phyloP scores from a whole-genome alignment of 2,797 vertebrate genomes.

The Selene dorsalis region DNA sequence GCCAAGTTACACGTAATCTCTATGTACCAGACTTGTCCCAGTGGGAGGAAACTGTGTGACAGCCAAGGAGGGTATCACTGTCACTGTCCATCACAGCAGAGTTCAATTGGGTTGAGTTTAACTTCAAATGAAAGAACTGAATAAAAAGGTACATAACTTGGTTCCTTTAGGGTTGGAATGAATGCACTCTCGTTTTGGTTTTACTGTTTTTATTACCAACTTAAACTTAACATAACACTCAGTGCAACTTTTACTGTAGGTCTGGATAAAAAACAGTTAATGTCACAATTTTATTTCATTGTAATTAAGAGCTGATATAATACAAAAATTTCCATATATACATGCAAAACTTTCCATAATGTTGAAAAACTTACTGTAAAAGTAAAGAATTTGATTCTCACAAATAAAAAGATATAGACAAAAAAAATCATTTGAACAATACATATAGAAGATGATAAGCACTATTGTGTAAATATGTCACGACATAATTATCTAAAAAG shows the following conservation, averaged over 20 bases:
- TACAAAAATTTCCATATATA: slow-evolving; percentile 26
- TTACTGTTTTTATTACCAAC: slow-evolving; percentile 34
- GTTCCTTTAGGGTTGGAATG: neutral
- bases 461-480: slow-evolving; percentile 30
- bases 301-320: slow-evolving; percentile 1
- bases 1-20: slow-evolving; percentile 75
- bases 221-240: slow-evolving; percentile 26
- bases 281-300: slow-evolving; percentile 16
- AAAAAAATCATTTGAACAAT: slow-evolving; percentile 21
- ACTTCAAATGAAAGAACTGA: slow-evolving; percentile 9
- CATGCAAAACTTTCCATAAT: slow-evolving; percentile 6
- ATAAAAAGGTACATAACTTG: neutral
- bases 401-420: slow-evolving; percentile 19
- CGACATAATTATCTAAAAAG: slow-evolving; percentile 13
- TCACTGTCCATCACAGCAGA: slow-evolving; percentile 45
- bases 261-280: slow-evolving; percentile 4
- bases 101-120: slow-evolving; percentile 14
- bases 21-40: slow-evolving; percentile 64
- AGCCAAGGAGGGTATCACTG: slow-evolving; percentile 42
- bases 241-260: slow-evolving; percentile 11
- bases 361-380: slow-evolving; percentile 27
- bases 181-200: slow-evolving; percentile 19
- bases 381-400: neutral
- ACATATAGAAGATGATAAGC: slow-evolving; percentile 23
- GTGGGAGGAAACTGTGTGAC: slow-evolving; percentile 71